Evolutionary conservation across 2,888 invertebrate species (phyloP).

Genomic region (Entomobrya proxima): DNA sequence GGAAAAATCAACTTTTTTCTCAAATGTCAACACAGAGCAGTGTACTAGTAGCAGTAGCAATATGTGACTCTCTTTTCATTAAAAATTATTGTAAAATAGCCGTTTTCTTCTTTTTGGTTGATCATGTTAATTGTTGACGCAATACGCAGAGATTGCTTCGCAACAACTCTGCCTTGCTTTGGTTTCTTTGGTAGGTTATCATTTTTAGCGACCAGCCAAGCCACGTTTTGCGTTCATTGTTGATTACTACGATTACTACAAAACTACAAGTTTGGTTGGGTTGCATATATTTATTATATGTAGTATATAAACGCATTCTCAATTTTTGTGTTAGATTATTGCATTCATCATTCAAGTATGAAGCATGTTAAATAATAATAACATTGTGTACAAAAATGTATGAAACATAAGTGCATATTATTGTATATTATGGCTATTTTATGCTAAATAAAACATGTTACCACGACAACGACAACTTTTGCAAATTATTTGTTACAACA

Average conservation of each 20-base stretch:
- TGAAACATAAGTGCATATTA: not conserved
- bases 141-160: constrained; percentile 19
- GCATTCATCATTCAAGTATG: not conserved
- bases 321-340: too few relatives aligned
- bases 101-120: not conserved
- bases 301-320: too few relatives aligned
- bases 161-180: constrained; percentile 16
- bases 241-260: constrained; percentile 11
- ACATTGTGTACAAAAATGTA: not conserved
- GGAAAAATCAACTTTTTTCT: constrained; percentile 47
- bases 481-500: constrained; percentile 9
- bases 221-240: not conserved
- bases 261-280: too few relatives aligned
- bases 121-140: constrained; percentile 25
- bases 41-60: not conserved
- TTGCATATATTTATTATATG: not conserved
- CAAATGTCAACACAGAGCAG: constrained; percentile 41
- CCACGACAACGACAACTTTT: not conserved
- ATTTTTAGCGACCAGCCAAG: not conserved
- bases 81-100: constrained; percentile 30
- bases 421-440: not conserved
- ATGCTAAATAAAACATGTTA: constrained; percentile 23
- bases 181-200: constrained; percentile 13
- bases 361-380: not conserved
- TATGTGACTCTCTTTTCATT: constrained; percentile 44